Evolutionary conservation across 2,797 vertebrate genomes (phyloP).

Genomic region (Rhyacichthys aspro): DNA sequence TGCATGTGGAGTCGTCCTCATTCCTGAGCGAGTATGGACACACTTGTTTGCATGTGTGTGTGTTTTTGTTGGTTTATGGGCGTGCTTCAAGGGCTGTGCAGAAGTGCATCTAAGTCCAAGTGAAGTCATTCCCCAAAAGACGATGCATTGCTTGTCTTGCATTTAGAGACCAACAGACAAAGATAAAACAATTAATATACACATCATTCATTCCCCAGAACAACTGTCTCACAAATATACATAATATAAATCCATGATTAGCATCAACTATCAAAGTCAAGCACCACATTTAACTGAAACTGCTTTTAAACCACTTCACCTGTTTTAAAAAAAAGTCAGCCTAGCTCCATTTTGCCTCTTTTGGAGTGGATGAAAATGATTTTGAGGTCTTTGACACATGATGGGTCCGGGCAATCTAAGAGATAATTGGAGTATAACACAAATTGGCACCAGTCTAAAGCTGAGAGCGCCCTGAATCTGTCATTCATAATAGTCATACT

Average conservation of each 20-base stretch:
- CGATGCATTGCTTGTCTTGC: background rate
- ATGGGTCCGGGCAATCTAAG: slow-evolving; percentile 34
- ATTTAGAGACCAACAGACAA: background rate
- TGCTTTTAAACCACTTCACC: slow-evolving; percentile 45
- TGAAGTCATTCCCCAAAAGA: slow-evolving; percentile 42
- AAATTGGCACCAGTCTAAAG: slow-evolving; percentile 29
- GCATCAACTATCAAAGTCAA: slow-evolving; percentile 17
- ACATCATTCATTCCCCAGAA: too few species aligned
- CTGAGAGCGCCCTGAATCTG: slow-evolving; percentile 52
- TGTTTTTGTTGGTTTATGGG: slow-evolving; percentile 24
- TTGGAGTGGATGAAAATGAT: slow-evolving; percentile 28
- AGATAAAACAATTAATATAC: too few species aligned
- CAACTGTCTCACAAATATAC: slow-evolving; percentile 23
- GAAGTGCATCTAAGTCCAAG: slow-evolving; percentile 26
- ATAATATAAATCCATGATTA: slow-evolving; percentile 36
- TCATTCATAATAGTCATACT: slow-evolving; percentile 53
- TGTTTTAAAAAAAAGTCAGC: slow-evolving; percentile 20
- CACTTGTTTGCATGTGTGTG: slow-evolving; percentile 41
- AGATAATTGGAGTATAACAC: slow-evolving; percentile 56
- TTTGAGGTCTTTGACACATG: slow-evolving; percentile 31
- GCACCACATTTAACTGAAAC: slow-evolving; percentile 31
- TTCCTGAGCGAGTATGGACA: slow-evolving; percentile 62
- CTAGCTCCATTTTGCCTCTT: slow-evolving; percentile 20
- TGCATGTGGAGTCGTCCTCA: slow-evolving; percentile 44
- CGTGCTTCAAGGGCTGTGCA: slow-evolving; percentile 15